Evolutionary conservation across 1,140 invertebrate species (phyloP).

Genomic region (Coboldia fuscipes): DNA sequence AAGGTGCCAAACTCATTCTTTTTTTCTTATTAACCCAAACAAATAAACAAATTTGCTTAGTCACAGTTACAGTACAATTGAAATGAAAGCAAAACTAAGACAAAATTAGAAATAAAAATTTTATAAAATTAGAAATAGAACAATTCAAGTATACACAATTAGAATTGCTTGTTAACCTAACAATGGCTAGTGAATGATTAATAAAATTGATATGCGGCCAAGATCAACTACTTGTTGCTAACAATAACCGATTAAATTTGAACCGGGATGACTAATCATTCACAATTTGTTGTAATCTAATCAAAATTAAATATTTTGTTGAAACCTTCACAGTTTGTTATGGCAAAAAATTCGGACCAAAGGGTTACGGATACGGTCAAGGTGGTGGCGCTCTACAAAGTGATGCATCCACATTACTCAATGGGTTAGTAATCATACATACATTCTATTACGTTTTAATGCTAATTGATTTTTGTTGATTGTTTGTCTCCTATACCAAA

Average conservation of each 20-base stretch:
- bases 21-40: too few relatives aligned
- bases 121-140: too few relatives aligned
- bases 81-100: too few relatives aligned
- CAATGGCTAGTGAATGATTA: background rate
- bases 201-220: background rate
- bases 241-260: too few relatives aligned
- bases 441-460: too few relatives aligned
- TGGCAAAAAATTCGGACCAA: constrained; percentile 81
- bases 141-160: background rate
- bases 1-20: constrained; percentile 42
- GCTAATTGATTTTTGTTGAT: too few relatives aligned
- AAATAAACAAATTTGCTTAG: too few relatives aligned
- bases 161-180: background rate
- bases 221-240: too few relatives aligned
- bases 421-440: background rate
- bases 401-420: constrained; percentile 29
- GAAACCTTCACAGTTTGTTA: constrained; percentile 55
- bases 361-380: constrained; percentile 84
- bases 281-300: background rate
- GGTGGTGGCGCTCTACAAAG: constrained; percentile 77
- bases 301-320: constrained; percentile 4
- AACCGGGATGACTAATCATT: too few relatives aligned
- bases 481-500: too few relatives aligned
- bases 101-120: too few relatives aligned
- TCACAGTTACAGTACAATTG: too few relatives aligned